These are phyloP conservation scores for Takifugu bimaculatus DNA, from an alignment of 2,113 vertebrate genomes.

Conservation along the genomic window DNA sequence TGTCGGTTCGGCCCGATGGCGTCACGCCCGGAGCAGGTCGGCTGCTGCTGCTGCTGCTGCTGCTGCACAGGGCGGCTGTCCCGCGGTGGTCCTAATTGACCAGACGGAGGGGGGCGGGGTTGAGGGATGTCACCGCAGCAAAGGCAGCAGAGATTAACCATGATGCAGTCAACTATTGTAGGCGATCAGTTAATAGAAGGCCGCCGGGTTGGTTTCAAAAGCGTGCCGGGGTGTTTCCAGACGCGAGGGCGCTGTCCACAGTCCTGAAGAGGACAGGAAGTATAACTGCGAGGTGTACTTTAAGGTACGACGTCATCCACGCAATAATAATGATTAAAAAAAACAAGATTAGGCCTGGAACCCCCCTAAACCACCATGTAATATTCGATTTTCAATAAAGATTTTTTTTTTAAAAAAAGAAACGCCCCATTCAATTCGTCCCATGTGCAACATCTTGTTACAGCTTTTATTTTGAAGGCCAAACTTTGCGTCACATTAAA, in stretches of 20 bases:
- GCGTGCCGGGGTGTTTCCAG: not conserved
- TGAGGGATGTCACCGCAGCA: conserved; percentile 74
- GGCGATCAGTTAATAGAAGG: not conserved
- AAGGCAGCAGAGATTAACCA: conserved; percentile 70
- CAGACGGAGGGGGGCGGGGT: conserved; percentile 68
- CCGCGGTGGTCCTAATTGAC: conserved; percentile 57
- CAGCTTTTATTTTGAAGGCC: conserved; percentile 48
- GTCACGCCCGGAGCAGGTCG: conserved; percentile 64
- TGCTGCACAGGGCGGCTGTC: conserved; percentile 59
- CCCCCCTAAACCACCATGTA: not conserved
- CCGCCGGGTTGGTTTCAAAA: not conserved
- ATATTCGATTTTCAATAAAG: too few relatives aligned
- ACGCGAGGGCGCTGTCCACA: not conserved
- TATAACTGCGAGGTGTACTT: not conserved
- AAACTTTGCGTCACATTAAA: conserved; percentile 32
- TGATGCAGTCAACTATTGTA: conserved; percentile 39
- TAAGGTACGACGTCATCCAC: not conserved
- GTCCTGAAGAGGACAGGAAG: not conserved
- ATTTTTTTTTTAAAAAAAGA: accelerated
- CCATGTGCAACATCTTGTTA: accelerated
- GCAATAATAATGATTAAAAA: too few relatives aligned
- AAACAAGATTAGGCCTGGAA: too few relatives aligned
- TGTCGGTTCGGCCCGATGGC: conserved; percentile 20
- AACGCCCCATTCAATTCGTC: not conserved
- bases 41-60: conserved; percentile 41